Base-by-base conservation (phyloP, 2,888 invertebrate genomes). In the Folsomia manolachei region DNA sequence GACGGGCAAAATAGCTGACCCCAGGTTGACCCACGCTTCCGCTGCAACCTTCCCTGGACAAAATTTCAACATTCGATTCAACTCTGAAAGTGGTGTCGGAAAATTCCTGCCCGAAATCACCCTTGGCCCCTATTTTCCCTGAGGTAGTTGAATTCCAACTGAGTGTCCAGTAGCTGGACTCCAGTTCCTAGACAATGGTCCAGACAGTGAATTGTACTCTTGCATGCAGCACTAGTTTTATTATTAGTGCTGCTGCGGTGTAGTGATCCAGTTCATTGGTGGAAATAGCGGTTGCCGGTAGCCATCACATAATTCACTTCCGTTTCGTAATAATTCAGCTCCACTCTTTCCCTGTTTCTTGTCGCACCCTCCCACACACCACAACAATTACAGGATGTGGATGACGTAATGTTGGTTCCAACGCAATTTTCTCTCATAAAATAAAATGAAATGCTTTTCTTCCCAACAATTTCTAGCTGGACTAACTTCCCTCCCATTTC, bases 331-430 rank as follows among this genome's bases (percentile, higher is more conserved):
- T 56, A 56, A 14, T 56, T 56, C 56, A 56, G 56, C 21, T n/a
- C 56, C 18, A 56, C 21, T 7, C 11, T 56, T 21, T 56, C 56
- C 56, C 56, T 56, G 56, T 56, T 19, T n/a, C 11, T 56, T 56
- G 56, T 56, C 56, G 56, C 39, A 56, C 56, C 56, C 56, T 56
- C 56, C 39, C 39, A 39, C 39, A n/a, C n/a, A n/a, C 56, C 56
- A 56, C 56, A 56, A 21, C 56, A 56, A 56, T 56, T 56, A 56
- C 56, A 56, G 11, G 19, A 14, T 14, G 4, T 7, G n/a, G 56
- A 56, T 56, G 56, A 56, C 56, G 56, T 19, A 56, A 56, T 19
- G 39, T 39, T 4, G 39, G 14, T 14, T n/a, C 11, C 56, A 4
- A 56, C 18, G 21, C 56, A 56, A 56, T 18, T 56, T 56, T 56